phyloP scores from a whole-genome alignment of 1,140 invertebrate genomes.

The Leptopilina boulardi region DNA sequence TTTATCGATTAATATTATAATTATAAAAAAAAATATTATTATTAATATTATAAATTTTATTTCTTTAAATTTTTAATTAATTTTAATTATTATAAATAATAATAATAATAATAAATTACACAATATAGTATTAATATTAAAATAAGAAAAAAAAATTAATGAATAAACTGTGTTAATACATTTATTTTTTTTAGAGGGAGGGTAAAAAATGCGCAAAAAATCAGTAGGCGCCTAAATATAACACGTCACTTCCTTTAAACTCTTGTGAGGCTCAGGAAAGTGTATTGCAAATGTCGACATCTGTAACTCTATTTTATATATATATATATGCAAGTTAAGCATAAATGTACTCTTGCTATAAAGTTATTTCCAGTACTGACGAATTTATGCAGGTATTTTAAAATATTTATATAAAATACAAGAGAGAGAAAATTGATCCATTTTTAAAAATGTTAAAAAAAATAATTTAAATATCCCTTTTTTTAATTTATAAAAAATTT shows the following conservation, averaged over 20 bases:
- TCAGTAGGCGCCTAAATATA: constrained; percentile 14
- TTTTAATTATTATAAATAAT: too few species aligned
- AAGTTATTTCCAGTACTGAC: constrained; percentile 32
- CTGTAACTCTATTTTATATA: neutral
- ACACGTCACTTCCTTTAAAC: constrained; percentile 9
- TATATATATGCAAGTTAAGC: neutral
- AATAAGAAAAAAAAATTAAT: neutral
- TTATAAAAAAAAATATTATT: too few species aligned
- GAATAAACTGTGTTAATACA: neutral
- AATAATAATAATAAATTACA: too few species aligned
- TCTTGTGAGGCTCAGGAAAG: constrained; percentile 10
- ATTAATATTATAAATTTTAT: too few species aligned
- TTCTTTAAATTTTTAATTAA: too few species aligned
- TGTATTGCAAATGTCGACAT: constrained; percentile 5
- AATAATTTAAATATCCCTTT: too few species aligned
- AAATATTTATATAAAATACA: constrained; percentile 8
- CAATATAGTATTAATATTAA: too few species aligned
- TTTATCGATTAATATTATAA: too few species aligned
- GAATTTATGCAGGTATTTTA: neutral
- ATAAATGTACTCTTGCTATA: constrained; percentile 25
- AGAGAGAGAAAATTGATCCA: neutral
- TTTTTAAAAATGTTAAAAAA: neutral
- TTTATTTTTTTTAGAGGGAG: neutral
- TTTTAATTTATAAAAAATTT: too few species aligned
- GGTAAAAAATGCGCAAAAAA: neutral